These are phyloP conservation scores for Cavia aperea DNA, from an alignment of 2,113 vertebrate species.

Conservation along the genomic window DNA sequence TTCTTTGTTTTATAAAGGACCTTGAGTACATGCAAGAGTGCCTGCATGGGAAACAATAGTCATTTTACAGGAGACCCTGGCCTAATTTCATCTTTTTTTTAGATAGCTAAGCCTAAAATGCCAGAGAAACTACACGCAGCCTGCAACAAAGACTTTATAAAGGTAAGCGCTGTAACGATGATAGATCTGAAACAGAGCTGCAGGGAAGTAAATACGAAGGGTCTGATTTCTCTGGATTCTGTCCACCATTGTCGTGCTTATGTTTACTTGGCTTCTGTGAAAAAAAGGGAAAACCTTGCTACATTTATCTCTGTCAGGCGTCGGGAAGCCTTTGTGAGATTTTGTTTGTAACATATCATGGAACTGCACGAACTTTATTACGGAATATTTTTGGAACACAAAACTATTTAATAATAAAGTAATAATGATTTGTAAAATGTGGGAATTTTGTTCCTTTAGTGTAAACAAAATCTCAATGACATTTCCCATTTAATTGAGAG, in stretches of 20 bases:
- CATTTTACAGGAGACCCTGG: constrained; percentile 26
- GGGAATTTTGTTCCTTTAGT: background rate
- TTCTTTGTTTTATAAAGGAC: constrained; percentile 65
- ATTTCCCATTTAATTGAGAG: constrained; percentile 10
- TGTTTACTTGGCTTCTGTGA: background rate
- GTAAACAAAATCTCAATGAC: constrained; percentile 26
- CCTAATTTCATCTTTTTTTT: background rate
- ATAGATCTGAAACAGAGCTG: background rate
- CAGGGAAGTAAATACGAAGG: background rate
- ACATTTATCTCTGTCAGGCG: background rate
- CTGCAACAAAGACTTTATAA: constrained; percentile 48
- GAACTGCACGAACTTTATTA: background rate
- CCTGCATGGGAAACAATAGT: constrained; percentile 42
- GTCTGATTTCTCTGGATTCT: constrained; percentile 27
- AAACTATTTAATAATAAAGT: constrained; percentile 3
- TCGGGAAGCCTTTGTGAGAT: background rate
- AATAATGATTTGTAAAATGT: background rate
- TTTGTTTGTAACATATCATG: background rate
- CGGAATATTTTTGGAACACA: background rate
- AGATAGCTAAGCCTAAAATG: background rate
- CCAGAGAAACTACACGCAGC: constrained; percentile 45
- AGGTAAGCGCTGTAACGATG: constrained; percentile 40
- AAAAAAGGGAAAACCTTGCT: background rate
- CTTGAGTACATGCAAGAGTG: constrained; percentile 55
- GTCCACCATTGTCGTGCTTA: background rate